Evolutionary conservation across 2,888 invertebrate genomes (phyloP), one percentile per base, ranked within the genome.

Genomic region (Polyploca ridens): DNA sequence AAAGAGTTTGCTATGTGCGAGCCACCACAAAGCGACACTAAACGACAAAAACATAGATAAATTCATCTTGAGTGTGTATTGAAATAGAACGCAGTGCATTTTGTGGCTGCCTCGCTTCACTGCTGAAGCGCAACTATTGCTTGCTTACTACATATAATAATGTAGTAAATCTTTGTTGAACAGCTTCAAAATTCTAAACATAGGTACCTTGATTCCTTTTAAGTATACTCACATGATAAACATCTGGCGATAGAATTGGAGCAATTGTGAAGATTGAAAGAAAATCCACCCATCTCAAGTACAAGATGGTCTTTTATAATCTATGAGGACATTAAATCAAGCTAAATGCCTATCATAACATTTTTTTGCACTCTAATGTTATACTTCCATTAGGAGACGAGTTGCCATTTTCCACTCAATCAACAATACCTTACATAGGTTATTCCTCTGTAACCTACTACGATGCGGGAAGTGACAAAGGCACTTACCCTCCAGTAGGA

Each of bases 401-500:
- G 16, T 54, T 54, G 19, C 54, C 54, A 19, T 54, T 54, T 54
- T 19, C 54, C 54, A 54, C 54, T 19, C 8, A 54, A 54, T 54
- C 54, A 54, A 54, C 54, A 54, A 19, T 54, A 54, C 54, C 19
- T 54, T 19, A 54, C 54, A 54, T 54, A 19, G 54, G 54, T 54
- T 54, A 54, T 54, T 54, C 16, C 6, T 49, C 10, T 8, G 19
- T 54, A 2, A 13, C 27, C 0, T 16, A 8, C 19, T 54, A 54
- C 54, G 54, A 54, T 19, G 54, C 54, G 19, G 54, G 54, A 54
- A 54, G 54, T 54, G 68, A 67, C 69, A 70, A 72, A 66, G 73
- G 71, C 78, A 82, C 82, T 82, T 81, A 75, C 68, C 69, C 70
- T 71, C 63, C 69, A 86, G 80, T 75, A 85, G 85, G 86, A 86